Conservation (phyloP, 1,140 invertebrate species). For the Reticulitermes speratus region DNA sequence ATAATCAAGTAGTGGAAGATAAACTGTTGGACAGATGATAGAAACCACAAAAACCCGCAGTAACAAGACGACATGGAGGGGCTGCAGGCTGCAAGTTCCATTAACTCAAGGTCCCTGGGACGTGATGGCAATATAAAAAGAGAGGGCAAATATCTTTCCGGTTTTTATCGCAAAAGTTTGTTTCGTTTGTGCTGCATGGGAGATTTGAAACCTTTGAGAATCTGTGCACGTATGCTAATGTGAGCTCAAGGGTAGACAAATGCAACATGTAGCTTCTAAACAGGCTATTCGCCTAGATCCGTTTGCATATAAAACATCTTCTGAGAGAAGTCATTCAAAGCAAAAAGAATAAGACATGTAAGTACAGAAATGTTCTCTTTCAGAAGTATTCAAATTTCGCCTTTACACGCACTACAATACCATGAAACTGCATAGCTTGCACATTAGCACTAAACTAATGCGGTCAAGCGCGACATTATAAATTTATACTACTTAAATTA, state of each 20-base stretch:
- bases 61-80: background rate
- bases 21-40: background rate
- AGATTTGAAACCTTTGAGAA: background rate
- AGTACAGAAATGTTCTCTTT: no score
- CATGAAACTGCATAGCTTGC: no score
- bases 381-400: no score
- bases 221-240: background rate
- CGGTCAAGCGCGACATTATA: no score
- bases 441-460: no score
- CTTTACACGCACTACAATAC: no score
- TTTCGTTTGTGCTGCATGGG: background rate
- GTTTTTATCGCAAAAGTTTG: background rate
- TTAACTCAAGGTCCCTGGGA: conserved; percentile 5
- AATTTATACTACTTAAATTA: no score
- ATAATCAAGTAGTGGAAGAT: background rate
- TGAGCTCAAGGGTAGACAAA: background rate
- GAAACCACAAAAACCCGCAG: background rate
- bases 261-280: background rate
- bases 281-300: background rate
- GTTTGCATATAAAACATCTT: background rate
- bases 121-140: background rate
- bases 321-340: background rate
- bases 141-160: background rate
- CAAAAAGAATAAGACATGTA: background rate
- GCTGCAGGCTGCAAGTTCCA: background rate